phyloP scores from a whole-genome alignment of 2,888 invertebrate genomes.

The Caenorhabditis drosophilae region DNA sequence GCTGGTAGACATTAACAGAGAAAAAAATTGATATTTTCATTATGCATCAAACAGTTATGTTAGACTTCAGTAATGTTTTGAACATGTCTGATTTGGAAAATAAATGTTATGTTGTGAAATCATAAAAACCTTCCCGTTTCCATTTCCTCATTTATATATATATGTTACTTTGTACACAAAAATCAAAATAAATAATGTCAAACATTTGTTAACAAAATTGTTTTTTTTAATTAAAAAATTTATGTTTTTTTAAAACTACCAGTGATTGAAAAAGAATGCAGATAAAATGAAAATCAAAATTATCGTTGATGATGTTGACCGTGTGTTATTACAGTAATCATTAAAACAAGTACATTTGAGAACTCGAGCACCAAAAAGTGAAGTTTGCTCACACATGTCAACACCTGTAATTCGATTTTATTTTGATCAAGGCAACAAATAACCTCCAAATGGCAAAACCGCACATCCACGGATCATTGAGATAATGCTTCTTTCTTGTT shows the following conservation, averaged over 20 bases:
- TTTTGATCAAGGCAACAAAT: conserved; percentile 2
- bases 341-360: conserved; percentile 63
- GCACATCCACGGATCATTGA: conserved; percentile 65
- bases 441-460: conserved; percentile 60
- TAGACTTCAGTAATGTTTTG: neutral
- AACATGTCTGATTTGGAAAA: too few species aligned
- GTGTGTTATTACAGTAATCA: conserved; percentile 58
- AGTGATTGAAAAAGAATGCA: conserved; percentile 9
- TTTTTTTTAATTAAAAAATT: neutral
- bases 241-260: neutral
- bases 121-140: too few species aligned
- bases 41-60: neutral
- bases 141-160: too few species aligned
- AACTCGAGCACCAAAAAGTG: conserved; percentile 59
- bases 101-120: too few species aligned
- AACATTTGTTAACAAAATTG: conserved; percentile 2
- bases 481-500: conserved; percentile 58
- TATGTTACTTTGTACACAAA: too few species aligned
- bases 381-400: conserved; percentile 63
- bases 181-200: neutral
- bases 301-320: neutral
- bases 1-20: neutral
- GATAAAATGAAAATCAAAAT: conserved; percentile 5
- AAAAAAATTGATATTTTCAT: neutral
- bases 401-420: conserved; percentile 43